Base-by-base conservation (phyloP, 1,140 invertebrate species). In the Drosophila busckii region DNA sequence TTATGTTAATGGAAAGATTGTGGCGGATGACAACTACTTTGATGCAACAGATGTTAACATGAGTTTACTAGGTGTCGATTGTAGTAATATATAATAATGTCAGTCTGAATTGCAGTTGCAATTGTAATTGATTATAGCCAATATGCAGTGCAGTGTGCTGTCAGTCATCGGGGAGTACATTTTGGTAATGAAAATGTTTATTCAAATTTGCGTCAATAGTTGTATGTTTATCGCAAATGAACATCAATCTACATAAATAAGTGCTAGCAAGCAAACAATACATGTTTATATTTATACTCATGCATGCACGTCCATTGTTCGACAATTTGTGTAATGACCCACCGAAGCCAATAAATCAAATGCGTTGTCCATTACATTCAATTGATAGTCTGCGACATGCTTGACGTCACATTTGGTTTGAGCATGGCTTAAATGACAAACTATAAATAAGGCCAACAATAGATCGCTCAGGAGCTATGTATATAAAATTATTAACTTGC, bases 121-220 rank as follows among this genome's bases (percentile, higher is more conserved):
- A n/a, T n/a, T n/a, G n/a, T n/a, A 15, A 10, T 5, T 46, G 12
- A 20, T 37, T 10, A 37, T 22, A 16, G 12, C 6, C n/a, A 54
- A 54, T 8, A 17, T n/a, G 4, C 19, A 46, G 5, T 2, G 8
- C 17, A 20, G 34, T 17, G 26, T 35, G 28, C 37, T 26, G 26
- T 26, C 31, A 12, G 50, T 75, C 69, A 52, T 61, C 32, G 32
- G 58, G 53, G 75, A 29, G 64, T 38, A 73, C 60, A 73, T 62
- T 78, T 80, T 54, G 73, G 73, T 78, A 78, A 78, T 82, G 76
- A 82, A 70, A 66, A 75, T 82, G 75, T 82, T 75, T 82, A 82
- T 75, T 66, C 65, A 75, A 82, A 82, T 75, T 82, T 82, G 54
- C 75, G 76, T 82, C 76, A 82, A 61, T 82, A 60, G 38, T 44